These are phyloP conservation scores for Marasmarcha lunaedactyla DNA, from an alignment of 2,888 invertebrate genomes.

Conservation along the genomic window DNA sequence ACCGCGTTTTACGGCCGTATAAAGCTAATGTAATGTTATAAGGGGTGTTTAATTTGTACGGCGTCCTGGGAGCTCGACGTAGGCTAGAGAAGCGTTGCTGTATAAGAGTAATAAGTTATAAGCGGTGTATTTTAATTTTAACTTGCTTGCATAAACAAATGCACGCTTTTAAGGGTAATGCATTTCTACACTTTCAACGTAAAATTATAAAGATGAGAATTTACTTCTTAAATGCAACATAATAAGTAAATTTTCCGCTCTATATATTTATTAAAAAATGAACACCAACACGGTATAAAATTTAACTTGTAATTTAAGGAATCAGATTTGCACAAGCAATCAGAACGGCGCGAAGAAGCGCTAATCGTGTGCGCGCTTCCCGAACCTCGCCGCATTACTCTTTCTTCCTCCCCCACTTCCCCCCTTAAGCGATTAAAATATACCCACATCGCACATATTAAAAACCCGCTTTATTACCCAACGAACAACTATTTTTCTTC, in stretches of 20 bases:
- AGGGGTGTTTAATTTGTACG: conserved; percentile 38
- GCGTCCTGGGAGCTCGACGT: conserved; percentile 7
- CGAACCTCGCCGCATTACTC: conserved; percentile 4
- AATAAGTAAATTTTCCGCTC: too few species aligned
- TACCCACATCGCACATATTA: background rate
- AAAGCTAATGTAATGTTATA: conserved; percentile 42
- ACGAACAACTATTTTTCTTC: conserved; percentile 1
- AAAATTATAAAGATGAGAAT: too few species aligned
- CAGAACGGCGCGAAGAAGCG: background rate
- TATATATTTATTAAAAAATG: too few species aligned
- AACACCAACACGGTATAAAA: too few species aligned
- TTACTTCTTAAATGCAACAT: too few species aligned
- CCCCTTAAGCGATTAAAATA: conserved; percentile 1
- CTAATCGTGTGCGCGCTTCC: conserved; percentile 1
- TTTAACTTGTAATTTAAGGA: too few species aligned
- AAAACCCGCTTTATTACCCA: background rate
- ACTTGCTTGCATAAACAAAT: too few species aligned
- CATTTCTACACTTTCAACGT: too few species aligned
- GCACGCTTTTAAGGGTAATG: too few species aligned
- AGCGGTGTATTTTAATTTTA: background rate
- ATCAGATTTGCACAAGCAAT: background rate
- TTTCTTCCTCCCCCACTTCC: background rate
- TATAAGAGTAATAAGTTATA: background rate
- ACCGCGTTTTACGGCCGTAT: conserved; percentile 34
- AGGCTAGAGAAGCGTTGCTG: background rate